These are phyloP conservation scores for Rattus norvegicus DNA, from an alignment of 2,113 vertebrate species.

Conservation along the genomic window GRCr8 NC_086023.1:78724501-78725000, in stretches of 20 bases:
- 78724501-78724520: neutral
- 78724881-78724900: slow-evolving; percentile 36
- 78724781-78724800: slow-evolving; percentile 75
- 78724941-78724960: slow-evolving; percentile 30
- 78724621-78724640: neutral
- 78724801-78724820: slow-evolving; percentile 83
- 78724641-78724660: slow-evolving; percentile 49
- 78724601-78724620: slow-evolving; percentile 6
- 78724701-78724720: slow-evolving; percentile 67
- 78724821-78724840: slow-evolving; percentile 64
- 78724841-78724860: slow-evolving; percentile 46
- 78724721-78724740: slow-evolving; percentile 61
- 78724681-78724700: slow-evolving; percentile 61
- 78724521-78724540: neutral
- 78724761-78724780: slow-evolving; percentile 65
- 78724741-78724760: slow-evolving; percentile 77
- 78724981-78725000: slow-evolving; percentile 80
- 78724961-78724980: slow-evolving; percentile 11
- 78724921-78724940: slow-evolving; percentile 49
- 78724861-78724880: slow-evolving; percentile 10
- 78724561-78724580: slow-evolving; percentile 15
- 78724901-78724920: slow-evolving; percentile 18
- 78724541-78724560: slow-evolving; percentile 22
- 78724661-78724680: slow-evolving; percentile 34
- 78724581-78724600: neutral